Percentiles rank a stretch among this genome's conserved stretches.
Conservation (phyloP, 2,888 invertebrate genomes). For the Mechanitis mazaeus region DNA sequence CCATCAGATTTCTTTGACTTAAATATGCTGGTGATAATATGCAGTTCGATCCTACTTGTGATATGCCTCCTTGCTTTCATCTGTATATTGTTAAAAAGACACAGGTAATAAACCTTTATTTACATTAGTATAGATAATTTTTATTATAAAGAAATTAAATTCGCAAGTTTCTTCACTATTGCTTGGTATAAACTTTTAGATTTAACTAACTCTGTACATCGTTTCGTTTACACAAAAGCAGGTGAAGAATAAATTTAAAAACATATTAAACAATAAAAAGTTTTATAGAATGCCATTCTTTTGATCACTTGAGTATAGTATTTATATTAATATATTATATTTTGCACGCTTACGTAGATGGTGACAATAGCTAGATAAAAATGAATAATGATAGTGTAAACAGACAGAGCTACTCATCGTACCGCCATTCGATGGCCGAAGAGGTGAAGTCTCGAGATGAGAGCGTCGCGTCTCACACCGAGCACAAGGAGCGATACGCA, state of each 20-base stretch:
- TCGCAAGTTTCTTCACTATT: too few relatives aligned
- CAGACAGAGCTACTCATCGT: conserved; percentile 64
- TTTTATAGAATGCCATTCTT: too few relatives aligned
- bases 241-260: too few relatives aligned
- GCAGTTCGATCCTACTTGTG: conserved; percentile 65
- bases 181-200: too few relatives aligned
- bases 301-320: too few relatives aligned
- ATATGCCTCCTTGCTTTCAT: conserved; percentile 65
- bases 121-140: too few relatives aligned
- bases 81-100: conserved; percentile 62
- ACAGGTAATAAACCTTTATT: conserved; percentile 43
- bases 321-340: too few relatives aligned
- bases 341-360: conserved; percentile 1
- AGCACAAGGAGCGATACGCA: conserved; percentile 64
- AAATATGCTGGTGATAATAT: conserved; percentile 71
- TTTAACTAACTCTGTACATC: too few relatives aligned
- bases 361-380: background rate
- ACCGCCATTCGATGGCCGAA: conserved; percentile 67
- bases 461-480: conserved; percentile 59
- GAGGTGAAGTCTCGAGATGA: conserved; percentile 68
- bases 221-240: too few relatives aligned
- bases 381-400: background rate
- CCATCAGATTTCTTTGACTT: conserved; percentile 67
- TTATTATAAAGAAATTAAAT: too few relatives aligned
- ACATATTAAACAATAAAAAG: too few relatives aligned